Conservation (phyloP, 2,797 vertebrate genomes). For the Aeoliscus strigatus region DNA sequence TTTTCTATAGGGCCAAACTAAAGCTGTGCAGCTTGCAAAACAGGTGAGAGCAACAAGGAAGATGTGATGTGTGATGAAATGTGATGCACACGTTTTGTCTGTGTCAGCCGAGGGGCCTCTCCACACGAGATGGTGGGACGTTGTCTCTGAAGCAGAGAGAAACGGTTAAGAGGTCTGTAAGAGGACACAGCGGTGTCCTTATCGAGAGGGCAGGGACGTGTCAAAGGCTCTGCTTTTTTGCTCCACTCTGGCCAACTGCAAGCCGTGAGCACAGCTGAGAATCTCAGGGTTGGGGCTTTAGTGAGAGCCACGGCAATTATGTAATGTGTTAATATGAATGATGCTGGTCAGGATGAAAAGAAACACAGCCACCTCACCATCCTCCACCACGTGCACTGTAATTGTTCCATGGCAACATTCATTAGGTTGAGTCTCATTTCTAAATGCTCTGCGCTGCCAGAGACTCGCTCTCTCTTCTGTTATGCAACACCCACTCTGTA, state of each 20-base stretch:
- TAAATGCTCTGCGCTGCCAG: constrained; percentile 29
- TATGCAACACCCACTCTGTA: constrained; percentile 69
- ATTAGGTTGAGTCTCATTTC: constrained; percentile 42
- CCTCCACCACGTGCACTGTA: constrained; percentile 26
- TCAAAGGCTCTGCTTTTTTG: constrained; percentile 22
- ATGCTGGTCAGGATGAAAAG: constrained; percentile 33
- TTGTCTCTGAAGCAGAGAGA: constrained; percentile 15
- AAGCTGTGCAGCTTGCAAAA: constrained; percentile 4
- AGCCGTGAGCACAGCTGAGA: constrained; percentile 45
- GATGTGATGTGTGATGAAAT: constrained; percentile 9
- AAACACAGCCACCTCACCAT: constrained; percentile 29
- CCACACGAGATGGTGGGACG: constrained; percentile 9
- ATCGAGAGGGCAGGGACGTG: constrained; percentile 23
- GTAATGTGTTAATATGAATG: constrained; percentile 48
- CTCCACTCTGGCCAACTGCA: constrained; percentile 23
- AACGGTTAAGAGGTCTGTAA: constrained; percentile 8
- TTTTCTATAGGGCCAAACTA: constrained; percentile 1
- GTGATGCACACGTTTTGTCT: constrained; percentile 15
- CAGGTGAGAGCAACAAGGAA: constrained; percentile 19
- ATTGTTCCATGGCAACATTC: constrained; percentile 50
- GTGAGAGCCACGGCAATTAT: constrained; percentile 37
- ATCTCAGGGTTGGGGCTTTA: constrained; percentile 16
- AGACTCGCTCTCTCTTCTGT: constrained; percentile 40
- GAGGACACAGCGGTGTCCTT: constrained; percentile 23
- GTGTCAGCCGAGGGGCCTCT: constrained; percentile 12